Percentiles rank a stretch among this genome's conserved stretches.
Evolutionary conservation across 2,797 vertebrate species (phyloP).

Genomic region (Phaenicophaeus curvirostris): DNA sequence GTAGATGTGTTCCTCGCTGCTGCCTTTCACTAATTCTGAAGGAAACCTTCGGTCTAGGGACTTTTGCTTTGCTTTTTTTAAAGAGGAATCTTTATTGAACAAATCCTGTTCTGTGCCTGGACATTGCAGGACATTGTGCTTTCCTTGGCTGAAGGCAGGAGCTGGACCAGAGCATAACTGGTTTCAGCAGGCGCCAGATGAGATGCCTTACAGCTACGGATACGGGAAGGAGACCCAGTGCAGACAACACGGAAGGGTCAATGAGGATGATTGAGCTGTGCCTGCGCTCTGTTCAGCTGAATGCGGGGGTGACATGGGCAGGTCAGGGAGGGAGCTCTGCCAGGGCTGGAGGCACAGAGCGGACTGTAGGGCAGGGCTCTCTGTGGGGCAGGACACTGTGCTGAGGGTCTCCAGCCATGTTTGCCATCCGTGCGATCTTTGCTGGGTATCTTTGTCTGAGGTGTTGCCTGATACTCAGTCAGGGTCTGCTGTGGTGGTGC

Average conservation of each 20-base stretch:
- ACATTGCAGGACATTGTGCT: not conserved
- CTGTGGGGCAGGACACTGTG: not conserved
- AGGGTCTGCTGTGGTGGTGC: not conserved
- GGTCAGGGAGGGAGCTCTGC: not conserved
- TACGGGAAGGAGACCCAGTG: not conserved
- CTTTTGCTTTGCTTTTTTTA: not conserved
- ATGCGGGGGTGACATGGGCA: not conserved
- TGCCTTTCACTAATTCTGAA: not conserved
- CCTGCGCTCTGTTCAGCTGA: too few species aligned
- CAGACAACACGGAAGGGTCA: not conserved
- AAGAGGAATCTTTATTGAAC: not conserved
- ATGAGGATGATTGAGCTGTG: not conserved
- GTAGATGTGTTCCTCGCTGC: not conserved
- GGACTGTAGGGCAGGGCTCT: too few species aligned
- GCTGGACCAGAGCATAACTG: not conserved
- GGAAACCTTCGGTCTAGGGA: not conserved
- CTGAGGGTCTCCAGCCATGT: not conserved
- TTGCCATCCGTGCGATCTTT: not conserved
- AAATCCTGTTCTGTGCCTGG: fast-evolving
- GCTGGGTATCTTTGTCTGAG: not conserved
- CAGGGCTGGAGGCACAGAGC: too few species aligned
- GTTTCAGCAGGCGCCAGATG: not conserved
- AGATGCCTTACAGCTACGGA: not conserved
- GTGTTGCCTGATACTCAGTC: fast-evolving
- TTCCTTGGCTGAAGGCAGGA: not conserved